Percentiles rank a stretch among this genome's conserved stretches.
Conservation (phyloP, 2,888 invertebrate species). For the Limenitis camilla region DNA sequence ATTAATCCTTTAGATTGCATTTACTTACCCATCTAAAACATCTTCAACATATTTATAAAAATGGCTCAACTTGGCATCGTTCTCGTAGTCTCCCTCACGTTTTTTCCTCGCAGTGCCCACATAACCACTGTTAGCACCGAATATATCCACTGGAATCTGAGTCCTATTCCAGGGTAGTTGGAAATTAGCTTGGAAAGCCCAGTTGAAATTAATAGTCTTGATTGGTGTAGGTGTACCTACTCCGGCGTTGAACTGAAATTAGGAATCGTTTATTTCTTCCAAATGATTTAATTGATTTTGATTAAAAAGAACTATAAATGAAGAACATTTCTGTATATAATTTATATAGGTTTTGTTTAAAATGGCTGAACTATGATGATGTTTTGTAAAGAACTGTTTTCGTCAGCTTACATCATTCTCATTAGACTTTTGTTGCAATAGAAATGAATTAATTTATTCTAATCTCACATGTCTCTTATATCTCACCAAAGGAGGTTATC, state of each 20-base stretch:
- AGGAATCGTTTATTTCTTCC: not conserved
- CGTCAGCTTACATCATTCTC: too few relatives aligned
- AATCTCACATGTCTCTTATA: too few relatives aligned
- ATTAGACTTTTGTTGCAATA: too few relatives aligned
- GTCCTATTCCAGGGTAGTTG: slow-evolving; percentile 62
- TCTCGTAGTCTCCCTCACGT: slow-evolving; percentile 41
- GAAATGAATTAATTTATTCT: too few relatives aligned
- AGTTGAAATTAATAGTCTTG: slow-evolving; percentile 53
- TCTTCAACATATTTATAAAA: slow-evolving; percentile 59
- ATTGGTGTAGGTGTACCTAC: slow-evolving; percentile 53
- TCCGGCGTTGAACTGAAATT: slow-evolving; percentile 59
- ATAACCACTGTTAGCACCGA: slow-evolving; percentile 51
- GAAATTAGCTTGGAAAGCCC: slow-evolving; percentile 65
- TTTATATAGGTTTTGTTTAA: too few relatives aligned
- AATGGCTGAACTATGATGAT: too few relatives aligned
- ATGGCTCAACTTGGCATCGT: slow-evolving; percentile 53
- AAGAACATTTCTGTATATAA: too few relatives aligned
- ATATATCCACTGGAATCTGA: slow-evolving; percentile 57
- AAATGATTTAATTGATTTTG: too few relatives aligned
- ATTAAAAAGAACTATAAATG: too few relatives aligned
- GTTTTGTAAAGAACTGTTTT: too few relatives aligned
- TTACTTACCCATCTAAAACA: slow-evolving; percentile 42
- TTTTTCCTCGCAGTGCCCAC: slow-evolving; percentile 43
- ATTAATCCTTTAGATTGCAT: not conserved
- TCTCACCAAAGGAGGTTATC: too few relatives aligned